phyloP scores from a whole-genome alignment of 2,113 vertebrate genomes.

The Redunca redunca region DNA sequence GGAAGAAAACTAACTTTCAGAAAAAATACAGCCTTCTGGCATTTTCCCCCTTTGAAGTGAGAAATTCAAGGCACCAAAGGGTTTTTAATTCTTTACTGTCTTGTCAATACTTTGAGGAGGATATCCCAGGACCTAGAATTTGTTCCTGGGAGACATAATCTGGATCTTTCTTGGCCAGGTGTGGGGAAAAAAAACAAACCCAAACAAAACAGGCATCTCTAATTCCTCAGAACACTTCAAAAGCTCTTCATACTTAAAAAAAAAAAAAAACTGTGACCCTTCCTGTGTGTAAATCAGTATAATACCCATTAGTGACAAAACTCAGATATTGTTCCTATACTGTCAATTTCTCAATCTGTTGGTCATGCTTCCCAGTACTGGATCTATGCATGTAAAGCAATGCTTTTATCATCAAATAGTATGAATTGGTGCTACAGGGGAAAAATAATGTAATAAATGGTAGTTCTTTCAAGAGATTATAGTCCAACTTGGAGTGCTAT shows the following conservation, averaged over 20 bases:
- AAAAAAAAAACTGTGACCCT: neutral
- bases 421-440: neutral
- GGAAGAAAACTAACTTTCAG: neutral
- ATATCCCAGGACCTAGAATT: neutral
- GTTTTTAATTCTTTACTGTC: neutral
- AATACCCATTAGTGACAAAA: neutral
- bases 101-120: neutral
- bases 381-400: neutral
- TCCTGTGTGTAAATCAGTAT: neutral
- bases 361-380: neutral
- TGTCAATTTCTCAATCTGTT: neutral
- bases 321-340: neutral
- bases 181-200: neutral
- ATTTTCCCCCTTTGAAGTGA: neutral
- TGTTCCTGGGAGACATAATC: neutral
- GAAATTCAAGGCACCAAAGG: neutral
- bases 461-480: neutral
- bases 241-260: neutral
- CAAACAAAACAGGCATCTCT: neutral
- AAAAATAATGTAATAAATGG: neutral
- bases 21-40: neutral
- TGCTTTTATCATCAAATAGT: neutral
- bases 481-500: neutral
- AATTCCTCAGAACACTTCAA: neutral
- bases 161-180: neutral